These are phyloP conservation scores for Holacanthus passer DNA, from an alignment of 2,113 vertebrate species.

Conservation along the genomic window DNA sequence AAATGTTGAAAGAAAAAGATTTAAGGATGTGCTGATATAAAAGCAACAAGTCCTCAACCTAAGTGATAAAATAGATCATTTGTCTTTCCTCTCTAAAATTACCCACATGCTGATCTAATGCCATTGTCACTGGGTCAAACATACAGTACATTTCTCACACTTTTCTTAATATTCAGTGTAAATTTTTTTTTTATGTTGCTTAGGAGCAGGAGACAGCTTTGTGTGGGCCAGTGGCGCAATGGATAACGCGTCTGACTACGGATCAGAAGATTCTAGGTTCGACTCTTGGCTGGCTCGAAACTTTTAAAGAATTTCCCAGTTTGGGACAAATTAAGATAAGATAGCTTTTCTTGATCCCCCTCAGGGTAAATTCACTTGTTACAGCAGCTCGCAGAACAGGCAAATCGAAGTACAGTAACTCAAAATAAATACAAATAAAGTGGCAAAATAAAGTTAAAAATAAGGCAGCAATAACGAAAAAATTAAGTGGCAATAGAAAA, in stretches of 20 bases:
- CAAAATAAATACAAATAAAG: too few species aligned
- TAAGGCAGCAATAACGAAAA: too few species aligned
- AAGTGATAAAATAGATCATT: neutral
- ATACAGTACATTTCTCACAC: neutral
- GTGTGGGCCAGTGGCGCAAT: conserved; percentile 76
- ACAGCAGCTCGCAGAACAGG: too few species aligned
- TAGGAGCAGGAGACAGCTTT: too few species aligned
- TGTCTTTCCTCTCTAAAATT: neutral
- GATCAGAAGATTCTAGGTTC: conserved; percentile 95
- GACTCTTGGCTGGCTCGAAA: conserved; percentile 77
- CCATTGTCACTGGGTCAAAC: neutral
- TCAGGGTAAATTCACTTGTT: too few species aligned
- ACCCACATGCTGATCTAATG: neutral
- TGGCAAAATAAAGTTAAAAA: too few species aligned
- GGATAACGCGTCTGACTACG: conserved; percentile 88
- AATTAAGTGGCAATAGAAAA: too few species aligned
- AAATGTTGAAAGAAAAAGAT: neutral
- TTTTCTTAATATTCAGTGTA: neutral
- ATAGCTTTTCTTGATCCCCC: too few species aligned
- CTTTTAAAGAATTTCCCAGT: too few species aligned
- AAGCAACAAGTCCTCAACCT: neutral
- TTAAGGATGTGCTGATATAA: neutral
- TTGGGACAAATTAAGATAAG: too few species aligned
- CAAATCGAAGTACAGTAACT: too few species aligned
- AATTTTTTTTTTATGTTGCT: neutral